Base-by-base conservation (phyloP, 2,888 invertebrate species). In the Zygaena filipendulae region DNA sequence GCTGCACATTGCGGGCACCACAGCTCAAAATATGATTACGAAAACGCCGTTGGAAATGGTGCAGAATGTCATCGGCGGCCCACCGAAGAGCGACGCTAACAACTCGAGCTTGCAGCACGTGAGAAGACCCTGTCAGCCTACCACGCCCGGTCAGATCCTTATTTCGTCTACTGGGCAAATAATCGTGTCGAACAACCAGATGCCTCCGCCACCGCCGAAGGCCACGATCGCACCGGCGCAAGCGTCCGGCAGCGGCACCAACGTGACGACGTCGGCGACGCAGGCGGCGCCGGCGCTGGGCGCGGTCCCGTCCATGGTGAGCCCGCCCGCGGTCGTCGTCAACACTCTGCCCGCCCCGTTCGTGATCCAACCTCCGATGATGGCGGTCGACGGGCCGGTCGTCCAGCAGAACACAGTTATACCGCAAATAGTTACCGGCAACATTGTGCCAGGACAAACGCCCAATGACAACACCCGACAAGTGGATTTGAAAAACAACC, bases 261-360 rank as follows among this genome's bases (percentile, higher is more conserved):
- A 84, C 44, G 87, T 85, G 2, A 85, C 84, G 1, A 84, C 84
- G 0, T 82, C 87, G 1, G 82, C 86, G 4, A 82, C 84, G 6
- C 87, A 87, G 58, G 85, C 86, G 1, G 82, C 86, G 20, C 85
- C 87, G 2, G 82, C 85, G 0, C 84, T 84, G 1, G 83, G 82
- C 0, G 82, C 83, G 2, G 82, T 84, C 2, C 87, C 85, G 42
- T 84, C 87, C 3, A 84, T 90, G 10, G 80, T 90, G 2, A 89
- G 88, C 13, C 90, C 87, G 50, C 88, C 89, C 13, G 87, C 91
- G 0, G 90, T 92, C 1, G 82, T 94, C 3, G 87, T 94, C 1
- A 93, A 93, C 51, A 86, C 92, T 0, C 67, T 92, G 36, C 88
- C 87, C 25, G 81, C 89, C 10, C 91, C 91, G 0, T 89, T 91